Evolutionary conservation across 2,797 vertebrate species (phyloP).

Genomic region (Enteromius treurensis): DNA sequence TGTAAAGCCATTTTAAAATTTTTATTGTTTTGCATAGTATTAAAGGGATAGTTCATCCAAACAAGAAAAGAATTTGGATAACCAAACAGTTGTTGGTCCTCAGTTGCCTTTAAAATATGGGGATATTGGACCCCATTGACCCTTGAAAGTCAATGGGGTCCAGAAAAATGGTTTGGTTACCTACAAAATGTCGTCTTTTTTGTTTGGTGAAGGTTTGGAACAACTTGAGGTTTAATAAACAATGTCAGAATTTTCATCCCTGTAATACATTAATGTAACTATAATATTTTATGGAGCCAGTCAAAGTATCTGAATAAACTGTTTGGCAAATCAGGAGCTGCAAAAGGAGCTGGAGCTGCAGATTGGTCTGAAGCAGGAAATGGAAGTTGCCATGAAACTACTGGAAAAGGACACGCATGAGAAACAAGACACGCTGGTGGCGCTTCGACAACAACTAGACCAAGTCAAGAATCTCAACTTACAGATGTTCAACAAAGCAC

Average conservation of each 20-base stretch:
- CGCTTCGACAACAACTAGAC: constrained; percentile 91
- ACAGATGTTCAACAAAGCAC: constrained; percentile 96
- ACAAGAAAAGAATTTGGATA: background rate
- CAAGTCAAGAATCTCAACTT: constrained; percentile 96
- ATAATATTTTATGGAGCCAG: background rate
- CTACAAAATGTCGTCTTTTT: background rate
- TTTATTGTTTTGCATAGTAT: background rate
- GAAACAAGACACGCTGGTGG: constrained; percentile 92
- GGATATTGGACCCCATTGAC: background rate
- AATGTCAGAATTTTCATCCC: background rate
- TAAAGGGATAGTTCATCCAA: background rate
- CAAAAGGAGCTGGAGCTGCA: constrained; percentile 94
- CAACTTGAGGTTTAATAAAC: background rate
- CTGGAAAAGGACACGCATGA: constrained; percentile 97
- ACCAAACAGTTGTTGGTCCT: background rate
- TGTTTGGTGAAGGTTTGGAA: background rate
- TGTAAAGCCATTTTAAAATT: background rate
- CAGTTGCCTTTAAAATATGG: background rate
- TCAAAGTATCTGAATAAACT: constrained; percentile 9
- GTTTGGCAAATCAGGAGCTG: constrained; percentile 81
- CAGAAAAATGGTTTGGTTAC: background rate
- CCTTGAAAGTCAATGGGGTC: background rate
- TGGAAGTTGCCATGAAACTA: constrained; percentile 97
- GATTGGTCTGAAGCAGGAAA: constrained; percentile 93
- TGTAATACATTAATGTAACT: background rate